phyloP scores from a whole-genome alignment of 2,888 invertebrate genomes.

The Muscina levida region DNA sequence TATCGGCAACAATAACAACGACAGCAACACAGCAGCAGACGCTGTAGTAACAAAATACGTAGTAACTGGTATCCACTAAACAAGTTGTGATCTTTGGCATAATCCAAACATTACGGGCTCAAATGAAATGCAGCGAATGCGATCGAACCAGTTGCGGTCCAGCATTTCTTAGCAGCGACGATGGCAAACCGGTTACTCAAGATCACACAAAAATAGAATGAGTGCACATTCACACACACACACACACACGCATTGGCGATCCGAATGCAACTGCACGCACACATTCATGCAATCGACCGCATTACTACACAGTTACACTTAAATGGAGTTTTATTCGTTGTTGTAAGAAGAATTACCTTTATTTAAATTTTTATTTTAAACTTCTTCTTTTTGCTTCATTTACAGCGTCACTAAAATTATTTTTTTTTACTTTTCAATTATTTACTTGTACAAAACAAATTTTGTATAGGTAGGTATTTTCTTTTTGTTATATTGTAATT shows the following conservation, averaged over 20 bases:
- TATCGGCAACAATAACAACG: background rate
- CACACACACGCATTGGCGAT: background rate
- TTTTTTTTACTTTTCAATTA: too few relatives aligned
- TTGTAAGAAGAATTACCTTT: constrained; percentile 25
- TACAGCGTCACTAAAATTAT: background rate
- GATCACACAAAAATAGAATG: constrained; percentile 60
- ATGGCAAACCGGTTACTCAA: constrained; percentile 58
- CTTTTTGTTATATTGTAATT: constrained; percentile 40
- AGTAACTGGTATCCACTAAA: constrained; percentile 12
- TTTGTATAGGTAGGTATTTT: too few relatives aligned
- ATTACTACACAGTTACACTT: constrained; percentile 4
- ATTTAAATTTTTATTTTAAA: constrained; percentile 1
- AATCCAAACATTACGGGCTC: constrained; percentile 14
- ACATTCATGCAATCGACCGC: too few relatives aligned
- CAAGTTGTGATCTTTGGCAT: constrained; percentile 39
- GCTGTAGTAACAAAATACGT: background rate
- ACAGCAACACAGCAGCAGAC: constrained; percentile 32
- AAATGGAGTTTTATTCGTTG: background rate
- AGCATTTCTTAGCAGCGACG: constrained; percentile 10
- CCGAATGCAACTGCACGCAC: constrained; percentile 18
- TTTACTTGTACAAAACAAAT: background rate
- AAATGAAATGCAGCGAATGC: constrained; percentile 22
- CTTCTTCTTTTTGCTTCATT: constrained; percentile 17
- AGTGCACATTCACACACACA: constrained; percentile 7
- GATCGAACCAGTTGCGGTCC: background rate